Base-by-base conservation (phyloP, 2,113 vertebrate species). In the Pterocles orientalis region DNA sequence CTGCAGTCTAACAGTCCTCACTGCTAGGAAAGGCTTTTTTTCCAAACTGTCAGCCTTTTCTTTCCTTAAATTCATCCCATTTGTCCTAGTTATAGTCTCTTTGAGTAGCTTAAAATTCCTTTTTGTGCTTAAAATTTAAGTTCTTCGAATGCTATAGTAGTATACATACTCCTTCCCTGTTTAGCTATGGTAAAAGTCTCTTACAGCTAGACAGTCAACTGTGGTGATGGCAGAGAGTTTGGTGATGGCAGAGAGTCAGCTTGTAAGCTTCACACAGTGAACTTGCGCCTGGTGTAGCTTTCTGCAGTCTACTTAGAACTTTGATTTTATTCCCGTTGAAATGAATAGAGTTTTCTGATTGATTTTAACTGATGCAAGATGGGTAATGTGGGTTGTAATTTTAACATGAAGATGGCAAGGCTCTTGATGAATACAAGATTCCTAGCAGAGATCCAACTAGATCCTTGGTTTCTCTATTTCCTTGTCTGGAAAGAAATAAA, bases 1-100 rank as follows among this genome's bases (percentile, higher is more conserved):
- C 80, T 84, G 86, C 92, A 93, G 50, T 88, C 94, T 97, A 96
- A 97, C 80, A 96, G 71, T 83, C 51, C 75, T 96, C 68, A 93
- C 85, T 84, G 75, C 84, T 77, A 83, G 75, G 77, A 94, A 90
- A 86, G 82, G 43, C 41, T 96, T 95, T 91, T 96, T 95, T 54
- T 15, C 69, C 34, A 62, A 93, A 88, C 88, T 3, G 25, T 88
- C 94, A 94, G 70, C 43, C 75, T 95, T 96, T 94, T 85, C 64
- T 86, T 95, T 93, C 64, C 71, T 81, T 93, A 95, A 92, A 88
- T 86, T 92, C 68, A 78, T 93, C 51, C 48, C 29, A 96, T 97
- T 58, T 91, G 78, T 96, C 90, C 82, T 47, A 75, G 47, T 83
- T 95, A 65, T 34, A 25, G 21, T 23, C 43, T 81, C 64, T 83